Conservation (phyloP, 2,113 vertebrate genomes). For the Paradoxurus hermaphroditus region DNA sequence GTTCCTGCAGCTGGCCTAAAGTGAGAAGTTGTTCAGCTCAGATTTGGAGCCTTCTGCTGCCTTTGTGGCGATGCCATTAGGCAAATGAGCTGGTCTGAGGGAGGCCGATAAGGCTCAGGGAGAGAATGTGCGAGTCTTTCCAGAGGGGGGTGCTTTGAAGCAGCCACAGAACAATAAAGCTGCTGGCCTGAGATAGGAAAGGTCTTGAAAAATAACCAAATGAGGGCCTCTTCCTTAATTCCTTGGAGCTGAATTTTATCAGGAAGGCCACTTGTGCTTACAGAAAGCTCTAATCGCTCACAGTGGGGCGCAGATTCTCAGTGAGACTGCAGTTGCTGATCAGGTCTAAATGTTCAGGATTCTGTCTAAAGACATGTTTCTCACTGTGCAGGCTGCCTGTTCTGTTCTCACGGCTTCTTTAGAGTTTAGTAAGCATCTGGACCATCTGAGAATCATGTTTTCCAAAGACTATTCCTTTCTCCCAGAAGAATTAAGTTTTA, state of each 20-base stretch:
- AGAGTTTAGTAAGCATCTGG: not conserved
- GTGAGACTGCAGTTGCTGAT: not conserved
- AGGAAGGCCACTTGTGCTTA: conserved; percentile 43
- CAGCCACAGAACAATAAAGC: conserved; percentile 33
- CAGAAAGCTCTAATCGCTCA: conserved; percentile 29
- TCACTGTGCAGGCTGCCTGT: accelerated
- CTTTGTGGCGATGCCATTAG: conserved; percentile 51
- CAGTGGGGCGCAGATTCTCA: not conserved
- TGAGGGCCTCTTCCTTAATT: conserved; percentile 51
- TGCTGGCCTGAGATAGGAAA: conserved; percentile 72
- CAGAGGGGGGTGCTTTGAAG: conserved; percentile 71
- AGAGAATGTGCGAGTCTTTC: conserved; percentile 58
- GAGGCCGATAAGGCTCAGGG: conserved; percentile 66
- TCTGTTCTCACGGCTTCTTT: not conserved
- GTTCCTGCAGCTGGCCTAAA: not conserved
- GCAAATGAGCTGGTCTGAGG: conserved; percentile 73
- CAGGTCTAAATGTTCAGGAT: not conserved
- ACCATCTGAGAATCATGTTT: not conserved
- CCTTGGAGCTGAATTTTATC: conserved; percentile 39
- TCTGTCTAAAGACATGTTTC: not conserved
- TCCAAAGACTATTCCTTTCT: not conserved
- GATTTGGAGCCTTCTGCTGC: not conserved
- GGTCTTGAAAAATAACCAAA: conserved; percentile 69
- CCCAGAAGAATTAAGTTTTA: not conserved
- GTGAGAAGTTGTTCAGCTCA: conserved; percentile 38